These are phyloP conservation scores for Semicossyphus pulcher DNA, from an alignment of 2,113 vertebrate species.

Conservation along the genomic window DNA sequence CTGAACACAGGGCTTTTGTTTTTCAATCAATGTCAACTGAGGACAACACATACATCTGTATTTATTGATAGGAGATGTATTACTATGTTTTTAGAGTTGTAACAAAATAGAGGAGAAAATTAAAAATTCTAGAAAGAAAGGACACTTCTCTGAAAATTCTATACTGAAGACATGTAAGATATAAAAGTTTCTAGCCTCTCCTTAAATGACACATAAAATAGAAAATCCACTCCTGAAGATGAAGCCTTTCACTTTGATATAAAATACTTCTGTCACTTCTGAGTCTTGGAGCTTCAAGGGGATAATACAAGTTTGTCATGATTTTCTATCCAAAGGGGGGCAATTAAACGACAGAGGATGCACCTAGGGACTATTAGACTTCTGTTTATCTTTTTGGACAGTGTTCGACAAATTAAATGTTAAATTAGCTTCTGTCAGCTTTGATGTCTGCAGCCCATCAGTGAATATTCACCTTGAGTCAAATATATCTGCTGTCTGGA, in stretches of 20 bases:
- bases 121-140: neutral
- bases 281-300: neutral
- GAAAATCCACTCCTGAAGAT: neutral
- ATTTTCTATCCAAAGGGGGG: conserved; percentile 23
- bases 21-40: neutral
- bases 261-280: conserved; percentile 14
- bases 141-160: neutral
- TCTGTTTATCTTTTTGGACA: conserved; percentile 45
- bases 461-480: conserved; percentile 19
- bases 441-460: conserved; percentile 40
- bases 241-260: conserved; percentile 19
- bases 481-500: conserved; percentile 5
- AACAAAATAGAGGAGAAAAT: neutral
- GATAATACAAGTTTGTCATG: conserved; percentile 15
- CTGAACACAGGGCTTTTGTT: conserved; percentile 22
- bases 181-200: neutral
- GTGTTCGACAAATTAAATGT: conserved; percentile 34
- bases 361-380: conserved; percentile 26
- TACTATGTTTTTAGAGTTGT: neutral
- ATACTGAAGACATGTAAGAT: neutral
- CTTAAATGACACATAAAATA: conserved; percentile 12
- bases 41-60: neutral
- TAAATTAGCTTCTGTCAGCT: conserved; percentile 42
- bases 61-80: neutral
- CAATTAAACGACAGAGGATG: conserved; percentile 39